Conservation (phyloP, 2,888 invertebrate genomes). For the Machimus atricapillus region DNA sequence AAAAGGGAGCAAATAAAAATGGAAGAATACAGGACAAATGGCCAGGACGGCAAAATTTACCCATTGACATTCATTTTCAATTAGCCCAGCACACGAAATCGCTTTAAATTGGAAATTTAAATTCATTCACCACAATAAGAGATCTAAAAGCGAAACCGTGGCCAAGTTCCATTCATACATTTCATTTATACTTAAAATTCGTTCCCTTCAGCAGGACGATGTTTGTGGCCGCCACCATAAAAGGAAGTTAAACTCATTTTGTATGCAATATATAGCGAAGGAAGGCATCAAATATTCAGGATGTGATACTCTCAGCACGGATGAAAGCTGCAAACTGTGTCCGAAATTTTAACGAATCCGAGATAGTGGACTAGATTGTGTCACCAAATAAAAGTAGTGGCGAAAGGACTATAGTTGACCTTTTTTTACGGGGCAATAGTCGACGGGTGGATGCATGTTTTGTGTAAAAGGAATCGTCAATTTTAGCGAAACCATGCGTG, state of each 20-base stretch:
- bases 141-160: constrained; percentile 1
- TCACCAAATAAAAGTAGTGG: constrained; percentile 7
- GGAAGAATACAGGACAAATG: background rate
- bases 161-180: background rate
- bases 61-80: constrained; percentile 23
- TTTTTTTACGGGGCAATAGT: background rate
- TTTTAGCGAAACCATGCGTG: constrained; percentile 19
- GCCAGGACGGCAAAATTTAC: background rate
- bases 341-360: constrained; percentile 30
- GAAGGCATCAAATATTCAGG: constrained; percentile 30
- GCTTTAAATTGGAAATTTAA: constrained; percentile 33
- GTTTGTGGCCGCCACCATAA: background rate
- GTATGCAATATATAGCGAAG: constrained; percentile 29
- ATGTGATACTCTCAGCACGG: constrained; percentile 24
- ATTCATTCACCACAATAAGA: constrained; percentile 15
- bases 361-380: background rate
- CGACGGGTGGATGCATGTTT: background rate
- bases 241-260: constrained; percentile 29
- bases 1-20: background rate
- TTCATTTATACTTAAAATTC: constrained; percentile 18
- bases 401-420: background rate
- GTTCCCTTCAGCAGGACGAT: background rate
- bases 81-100: constrained; percentile 12
- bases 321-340: constrained; percentile 24
- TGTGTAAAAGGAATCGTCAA: background rate